Evolutionary conservation across 2,797 vertebrate species (phyloP).

Genomic region (Falco columbarius): DNA sequence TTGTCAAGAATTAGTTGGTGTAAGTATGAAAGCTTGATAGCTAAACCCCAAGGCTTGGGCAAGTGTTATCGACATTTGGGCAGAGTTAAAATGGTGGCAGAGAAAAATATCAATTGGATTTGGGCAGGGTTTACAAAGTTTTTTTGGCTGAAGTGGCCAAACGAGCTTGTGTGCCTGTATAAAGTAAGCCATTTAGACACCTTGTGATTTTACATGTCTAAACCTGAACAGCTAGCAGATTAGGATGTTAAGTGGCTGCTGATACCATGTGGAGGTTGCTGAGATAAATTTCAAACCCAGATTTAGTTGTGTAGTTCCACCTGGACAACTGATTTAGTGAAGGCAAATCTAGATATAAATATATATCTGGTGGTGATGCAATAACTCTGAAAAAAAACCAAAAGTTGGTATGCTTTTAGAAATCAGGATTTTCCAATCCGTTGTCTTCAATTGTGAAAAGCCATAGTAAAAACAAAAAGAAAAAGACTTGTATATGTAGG

Average conservation of each 20-base stretch:
- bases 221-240: neutral
- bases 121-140: neutral
- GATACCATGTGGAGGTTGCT: neutral
- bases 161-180: rapidly evolving
- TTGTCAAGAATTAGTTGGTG: neutral
- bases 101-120: neutral
- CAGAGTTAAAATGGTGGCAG: neutral
- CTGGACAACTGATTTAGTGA: neutral
- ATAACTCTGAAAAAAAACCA: neutral
- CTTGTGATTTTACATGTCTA: neutral
- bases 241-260: neutral
- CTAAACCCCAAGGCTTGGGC: neutral
- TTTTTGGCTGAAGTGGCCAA: neutral
- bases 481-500: neutral
- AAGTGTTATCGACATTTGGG: neutral
- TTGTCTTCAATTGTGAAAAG: neutral
- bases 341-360: neutral
- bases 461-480: neutral
- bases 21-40: neutral
- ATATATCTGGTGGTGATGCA: neutral
- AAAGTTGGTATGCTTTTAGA: neutral
- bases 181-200: neutral
- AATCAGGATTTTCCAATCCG: neutral
- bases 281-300: neutral
- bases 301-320: neutral